Evolutionary conservation across 2,113 vertebrate species (phyloP).

Genomic region (Paramormyrops kingsleyae): DNA sequence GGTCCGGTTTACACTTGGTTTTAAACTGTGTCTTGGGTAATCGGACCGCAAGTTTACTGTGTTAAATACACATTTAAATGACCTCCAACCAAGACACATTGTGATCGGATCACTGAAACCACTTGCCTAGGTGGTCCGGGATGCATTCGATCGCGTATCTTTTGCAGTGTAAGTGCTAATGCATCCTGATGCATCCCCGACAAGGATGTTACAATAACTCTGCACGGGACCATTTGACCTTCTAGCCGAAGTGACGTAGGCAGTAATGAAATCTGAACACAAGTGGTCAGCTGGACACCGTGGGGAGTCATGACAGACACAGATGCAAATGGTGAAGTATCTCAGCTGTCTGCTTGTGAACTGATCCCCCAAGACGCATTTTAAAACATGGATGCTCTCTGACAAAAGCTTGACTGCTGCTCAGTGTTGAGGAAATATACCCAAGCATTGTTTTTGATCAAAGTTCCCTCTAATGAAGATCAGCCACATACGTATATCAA

Average conservation of each 20-base stretch:
- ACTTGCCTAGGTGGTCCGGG: not conserved
- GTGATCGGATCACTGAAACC: not conserved
- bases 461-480: not conserved
- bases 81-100: not conserved
- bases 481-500: not conserved
- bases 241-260: not conserved
- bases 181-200: not conserved
- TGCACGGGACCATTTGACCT: not conserved
- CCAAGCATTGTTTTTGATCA: slow-evolving; percentile 9
- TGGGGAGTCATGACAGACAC: not conserved
- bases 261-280: not conserved
- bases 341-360: not conserved
- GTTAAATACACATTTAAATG: not conserved
- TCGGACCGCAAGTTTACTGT: not conserved
- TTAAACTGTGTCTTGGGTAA: not conserved
- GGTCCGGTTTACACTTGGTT: not conserved
- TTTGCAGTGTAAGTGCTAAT: not conserved
- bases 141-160: not conserved
- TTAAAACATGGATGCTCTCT: not conserved
- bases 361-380: not conserved
- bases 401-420: not conserved
- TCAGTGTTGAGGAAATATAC: not conserved
- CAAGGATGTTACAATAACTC: not conserved
- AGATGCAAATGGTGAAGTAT: not conserved
- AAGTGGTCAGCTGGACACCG: not conserved